Percentiles rank a stretch among this genome's conserved stretches.
Conservation (phyloP, 2,797 vertebrate genomes). For the Alcedo quadribrachys region DNA sequence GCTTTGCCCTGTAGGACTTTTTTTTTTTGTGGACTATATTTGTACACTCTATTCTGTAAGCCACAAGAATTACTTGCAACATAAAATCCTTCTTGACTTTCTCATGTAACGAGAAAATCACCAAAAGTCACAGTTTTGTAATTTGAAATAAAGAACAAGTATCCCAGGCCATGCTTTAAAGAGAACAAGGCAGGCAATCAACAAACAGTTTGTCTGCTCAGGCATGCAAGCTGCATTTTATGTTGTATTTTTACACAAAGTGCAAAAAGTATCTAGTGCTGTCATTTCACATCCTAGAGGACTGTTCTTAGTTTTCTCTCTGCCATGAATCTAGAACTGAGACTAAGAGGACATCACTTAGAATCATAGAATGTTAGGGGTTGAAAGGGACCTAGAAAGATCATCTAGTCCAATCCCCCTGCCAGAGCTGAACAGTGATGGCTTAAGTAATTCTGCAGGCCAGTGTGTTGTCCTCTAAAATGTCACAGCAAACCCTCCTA, state of each 20-base stretch:
- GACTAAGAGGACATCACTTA: neutral
- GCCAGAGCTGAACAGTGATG: neutral
- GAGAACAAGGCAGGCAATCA: neutral
- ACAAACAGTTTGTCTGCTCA: neutral
- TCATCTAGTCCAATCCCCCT: no score
- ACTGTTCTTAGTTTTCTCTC: neutral
- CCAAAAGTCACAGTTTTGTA: neutral
- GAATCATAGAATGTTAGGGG: no score
- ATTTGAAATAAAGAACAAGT: neutral
- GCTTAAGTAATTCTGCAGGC: neutral
- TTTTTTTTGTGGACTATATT: constrained; percentile 11
- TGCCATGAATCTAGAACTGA: neutral
- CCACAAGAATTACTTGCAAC: neutral
- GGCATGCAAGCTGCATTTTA: neutral
- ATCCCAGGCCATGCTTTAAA: neutral
- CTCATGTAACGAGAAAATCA: neutral
- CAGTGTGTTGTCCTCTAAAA: neutral
- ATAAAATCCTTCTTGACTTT: neutral
- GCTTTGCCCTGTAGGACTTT: constrained; percentile 39
- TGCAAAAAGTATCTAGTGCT: neutral
- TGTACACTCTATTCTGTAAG: neutral
- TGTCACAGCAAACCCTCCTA: neutral
- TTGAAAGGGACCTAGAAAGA: no score
- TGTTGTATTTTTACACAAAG: neutral
- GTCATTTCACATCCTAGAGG: neutral